A percentile compares a stretch with the other conserved stretches of the same genome.
These are phyloP conservation scores for Hartigia nigra DNA, from an alignment of 2,888 invertebrate genomes.

Conservation along the genomic window DNA sequence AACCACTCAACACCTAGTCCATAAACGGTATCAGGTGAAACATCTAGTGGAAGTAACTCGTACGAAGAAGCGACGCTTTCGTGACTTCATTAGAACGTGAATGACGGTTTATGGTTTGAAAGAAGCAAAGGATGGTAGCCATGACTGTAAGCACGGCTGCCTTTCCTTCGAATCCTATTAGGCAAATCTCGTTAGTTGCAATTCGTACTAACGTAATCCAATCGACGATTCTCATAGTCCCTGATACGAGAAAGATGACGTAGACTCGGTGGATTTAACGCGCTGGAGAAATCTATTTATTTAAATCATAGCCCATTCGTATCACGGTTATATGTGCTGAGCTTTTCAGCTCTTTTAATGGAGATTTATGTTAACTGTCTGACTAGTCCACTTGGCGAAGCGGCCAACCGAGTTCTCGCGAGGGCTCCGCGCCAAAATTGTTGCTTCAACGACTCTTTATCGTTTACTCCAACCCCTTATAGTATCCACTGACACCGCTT, in stretches of 20 bases:
- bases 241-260: not conserved
- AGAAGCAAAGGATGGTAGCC: not conserved
- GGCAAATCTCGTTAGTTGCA: not conserved
- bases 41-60: not conserved
- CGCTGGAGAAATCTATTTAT: slow-evolving; percentile 36
- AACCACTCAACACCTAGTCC: slow-evolving; percentile 32
- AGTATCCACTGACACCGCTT: slow-evolving; percentile 21
- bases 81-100: not conserved
- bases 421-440: slow-evolving; percentile 32
- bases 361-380: slow-evolving; percentile 43
- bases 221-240: not conserved
- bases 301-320: slow-evolving; percentile 46
- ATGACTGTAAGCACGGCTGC: not conserved
- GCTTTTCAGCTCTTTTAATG: slow-evolving; percentile 36
- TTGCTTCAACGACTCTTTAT: slow-evolving; percentile 29
- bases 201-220: not conserved
- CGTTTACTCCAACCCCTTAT: slow-evolving; percentile 8
- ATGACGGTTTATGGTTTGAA: not conserved
- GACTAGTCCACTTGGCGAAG: slow-evolving; percentile 35
- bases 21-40: slow-evolving; percentile 19
- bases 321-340: slow-evolving; percentile 20
- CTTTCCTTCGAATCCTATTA: not conserved
- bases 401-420: slow-evolving; percentile 20
- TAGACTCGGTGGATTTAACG: not conserved
- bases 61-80: not conserved